Percentiles rank a stretch among this genome's conserved stretches.
Evolutionary conservation across 2,888 invertebrate genomes (phyloP).

Genomic region (Andrena camellia): DNA sequence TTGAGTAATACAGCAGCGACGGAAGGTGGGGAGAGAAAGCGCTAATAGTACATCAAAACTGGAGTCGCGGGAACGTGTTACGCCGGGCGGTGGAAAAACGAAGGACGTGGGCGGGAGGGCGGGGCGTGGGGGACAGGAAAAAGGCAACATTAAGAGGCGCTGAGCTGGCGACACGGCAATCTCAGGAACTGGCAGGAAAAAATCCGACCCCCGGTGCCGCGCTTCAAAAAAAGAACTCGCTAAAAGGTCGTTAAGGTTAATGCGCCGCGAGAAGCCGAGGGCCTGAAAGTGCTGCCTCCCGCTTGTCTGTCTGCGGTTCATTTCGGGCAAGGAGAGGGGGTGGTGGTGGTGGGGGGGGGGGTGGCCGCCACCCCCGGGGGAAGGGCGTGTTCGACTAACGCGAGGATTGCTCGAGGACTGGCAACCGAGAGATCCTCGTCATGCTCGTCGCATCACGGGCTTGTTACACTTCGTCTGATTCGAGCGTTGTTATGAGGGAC

Average conservation of each 20-base stretch:
- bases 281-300: conserved; percentile 48
- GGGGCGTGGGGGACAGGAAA: conserved; percentile 66
- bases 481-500: conserved; percentile 26
- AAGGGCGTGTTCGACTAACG: conserved; percentile 6
- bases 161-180: conserved; percentile 82
- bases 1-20: conserved; percentile 5
- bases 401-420: conserved; percentile 14
- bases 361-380: not conserved
- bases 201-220: conserved; percentile 55
- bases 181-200: conserved; percentile 77
- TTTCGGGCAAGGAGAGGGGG: conserved; percentile 41
- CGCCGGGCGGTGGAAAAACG: conserved; percentile 28
- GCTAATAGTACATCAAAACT: conserved; percentile 65
- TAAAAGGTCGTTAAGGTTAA: conserved; percentile 83
- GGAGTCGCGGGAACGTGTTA: conserved; percentile 47
- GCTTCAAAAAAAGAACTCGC: conserved; percentile 72
- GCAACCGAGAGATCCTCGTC: conserved; percentile 25
- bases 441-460: conserved; percentile 24
- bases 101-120: not conserved
- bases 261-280: conserved; percentile 73
- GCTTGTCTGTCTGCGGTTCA: conserved; percentile 67
- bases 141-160: conserved; percentile 81
- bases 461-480: conserved; percentile 36
- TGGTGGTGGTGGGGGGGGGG: too few species aligned
- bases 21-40: conserved; percentile 42